These are phyloP conservation scores for Holacanthus passer DNA, from an alignment of 2,113 vertebrate species.

Conservation along the genomic window DNA sequence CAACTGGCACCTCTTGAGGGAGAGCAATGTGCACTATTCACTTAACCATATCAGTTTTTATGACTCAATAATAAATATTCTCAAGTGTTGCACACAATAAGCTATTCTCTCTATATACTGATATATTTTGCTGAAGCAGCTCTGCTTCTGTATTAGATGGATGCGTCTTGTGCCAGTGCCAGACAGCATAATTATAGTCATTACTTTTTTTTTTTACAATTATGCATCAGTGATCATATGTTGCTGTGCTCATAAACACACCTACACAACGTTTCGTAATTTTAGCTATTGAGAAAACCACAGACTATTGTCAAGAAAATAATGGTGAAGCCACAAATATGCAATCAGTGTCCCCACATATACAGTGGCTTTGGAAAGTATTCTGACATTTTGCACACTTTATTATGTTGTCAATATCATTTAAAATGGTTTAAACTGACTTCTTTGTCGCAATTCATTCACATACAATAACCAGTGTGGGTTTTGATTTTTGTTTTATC, in stretches of 20 bases:
- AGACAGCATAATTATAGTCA: not conserved
- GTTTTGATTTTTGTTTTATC: too few species aligned
- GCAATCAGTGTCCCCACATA: not conserved
- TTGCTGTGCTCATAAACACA: constrained; percentile 2
- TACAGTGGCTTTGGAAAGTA: not conserved
- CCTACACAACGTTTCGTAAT: not conserved
- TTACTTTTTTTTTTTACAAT: not conserved
- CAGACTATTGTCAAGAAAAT: not conserved
- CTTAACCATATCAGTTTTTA: constrained; percentile 57
- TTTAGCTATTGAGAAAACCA: constrained; percentile 3
- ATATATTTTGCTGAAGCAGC: not conserved
- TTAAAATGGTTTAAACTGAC: not conserved
- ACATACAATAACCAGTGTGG: not conserved
- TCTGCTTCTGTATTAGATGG: not conserved
- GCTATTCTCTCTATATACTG: not conserved
- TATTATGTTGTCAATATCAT: not conserved
- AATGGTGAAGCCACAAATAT: not conserved
- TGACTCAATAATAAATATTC: constrained; percentile 48
- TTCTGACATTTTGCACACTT: not conserved
- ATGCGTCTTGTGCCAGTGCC: not conserved
- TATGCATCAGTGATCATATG: not conserved
- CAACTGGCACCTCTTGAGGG: constrained; percentile 55
- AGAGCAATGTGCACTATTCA: constrained; percentile 60
- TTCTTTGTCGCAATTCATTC: not conserved
- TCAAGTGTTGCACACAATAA: constrained; percentile 20